Evolutionary conservation across 2,888 invertebrate genomes (phyloP).

Genomic region (Epistrophe grossulariae): DNA sequence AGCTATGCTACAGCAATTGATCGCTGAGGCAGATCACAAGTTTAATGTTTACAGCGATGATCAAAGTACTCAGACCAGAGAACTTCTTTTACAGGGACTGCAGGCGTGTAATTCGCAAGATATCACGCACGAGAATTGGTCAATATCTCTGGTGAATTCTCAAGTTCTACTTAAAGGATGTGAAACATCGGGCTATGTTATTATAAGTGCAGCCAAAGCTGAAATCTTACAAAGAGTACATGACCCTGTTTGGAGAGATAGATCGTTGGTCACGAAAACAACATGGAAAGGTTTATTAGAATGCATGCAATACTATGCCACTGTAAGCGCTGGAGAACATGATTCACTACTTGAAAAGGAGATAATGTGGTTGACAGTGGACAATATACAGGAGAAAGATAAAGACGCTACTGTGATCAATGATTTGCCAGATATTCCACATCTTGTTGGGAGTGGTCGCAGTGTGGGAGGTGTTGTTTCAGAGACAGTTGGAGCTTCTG

Average conservation of each 20-base stretch:
- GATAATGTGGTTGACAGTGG: constrained; percentile 97
- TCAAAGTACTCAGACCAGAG: constrained; percentile 89
- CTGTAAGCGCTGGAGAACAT: constrained; percentile 92
- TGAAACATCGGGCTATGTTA: constrained; percentile 98
- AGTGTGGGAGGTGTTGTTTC: constrained; percentile 98
- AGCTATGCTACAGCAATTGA: constrained; percentile 94
- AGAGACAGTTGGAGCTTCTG: constrained; percentile 93
- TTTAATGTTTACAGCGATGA: constrained; percentile 99
- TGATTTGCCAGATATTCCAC: constrained; percentile 93
- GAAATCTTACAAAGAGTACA: constrained; percentile 96
- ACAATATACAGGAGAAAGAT: constrained; percentile 94
- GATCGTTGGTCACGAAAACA: constrained; percentile 95
- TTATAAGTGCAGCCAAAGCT: constrained; percentile 97
- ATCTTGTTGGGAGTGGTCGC: constrained; percentile 96
- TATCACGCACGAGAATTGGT: constrained; percentile 96
- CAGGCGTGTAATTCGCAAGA: constrained; percentile 96
- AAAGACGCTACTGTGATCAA: constrained; percentile 91
- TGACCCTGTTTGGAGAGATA: constrained; percentile 94
- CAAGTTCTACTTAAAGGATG: constrained; percentile 95
- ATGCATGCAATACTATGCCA: constrained; percentile 99
- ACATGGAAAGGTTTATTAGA: constrained; percentile 98
- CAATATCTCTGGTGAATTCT: constrained; percentile 88
- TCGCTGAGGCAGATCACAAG: constrained; percentile 96
- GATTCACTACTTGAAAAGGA: constrained; percentile 91
- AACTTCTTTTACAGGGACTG: constrained; percentile 92